Conservation (phyloP, 2,888 invertebrate genomes). For the Phaedon cochleariae region DNA sequence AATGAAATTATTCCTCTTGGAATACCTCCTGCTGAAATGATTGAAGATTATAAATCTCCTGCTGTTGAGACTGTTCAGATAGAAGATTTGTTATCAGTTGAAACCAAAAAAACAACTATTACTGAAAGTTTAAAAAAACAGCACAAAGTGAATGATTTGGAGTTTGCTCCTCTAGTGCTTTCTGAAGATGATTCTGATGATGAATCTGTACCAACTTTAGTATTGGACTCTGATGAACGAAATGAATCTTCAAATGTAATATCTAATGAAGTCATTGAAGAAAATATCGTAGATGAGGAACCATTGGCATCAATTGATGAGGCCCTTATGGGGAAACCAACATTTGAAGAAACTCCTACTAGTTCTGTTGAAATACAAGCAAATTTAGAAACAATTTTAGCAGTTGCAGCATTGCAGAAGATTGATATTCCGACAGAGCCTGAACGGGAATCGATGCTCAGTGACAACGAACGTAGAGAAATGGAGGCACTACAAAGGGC, state of each 20-base stretch:
- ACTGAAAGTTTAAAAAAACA: constrained; percentile 4
- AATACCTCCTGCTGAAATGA: neutral
- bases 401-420: constrained; percentile 44
- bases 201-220: constrained; percentile 32
- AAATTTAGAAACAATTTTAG: constrained; percentile 44
- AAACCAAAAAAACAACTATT: constrained; percentile 21
- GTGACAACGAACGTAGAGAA: constrained; percentile 43
- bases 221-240: constrained; percentile 31
- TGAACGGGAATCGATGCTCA: constrained; percentile 32
- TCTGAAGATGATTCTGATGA: constrained; percentile 36
- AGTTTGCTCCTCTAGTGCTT: constrained; percentile 28
- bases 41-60: neutral
- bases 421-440: constrained; percentile 31
- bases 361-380: constrained; percentile 32
- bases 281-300: constrained; percentile 17
- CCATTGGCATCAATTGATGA: constrained; percentile 33
- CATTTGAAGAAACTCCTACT: constrained; percentile 14
- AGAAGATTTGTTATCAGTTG: neutral
- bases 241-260: constrained; percentile 1
- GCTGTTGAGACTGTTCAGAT: neutral
- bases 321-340: constrained; percentile 25
- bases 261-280: constrained; percentile 13
- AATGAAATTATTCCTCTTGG: neutral
- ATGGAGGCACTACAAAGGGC: constrained; percentile 47
- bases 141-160: constrained; percentile 16